Base-by-base conservation (phyloP, 2,888 invertebrate species). In the Lycia hirtaria region DNA sequence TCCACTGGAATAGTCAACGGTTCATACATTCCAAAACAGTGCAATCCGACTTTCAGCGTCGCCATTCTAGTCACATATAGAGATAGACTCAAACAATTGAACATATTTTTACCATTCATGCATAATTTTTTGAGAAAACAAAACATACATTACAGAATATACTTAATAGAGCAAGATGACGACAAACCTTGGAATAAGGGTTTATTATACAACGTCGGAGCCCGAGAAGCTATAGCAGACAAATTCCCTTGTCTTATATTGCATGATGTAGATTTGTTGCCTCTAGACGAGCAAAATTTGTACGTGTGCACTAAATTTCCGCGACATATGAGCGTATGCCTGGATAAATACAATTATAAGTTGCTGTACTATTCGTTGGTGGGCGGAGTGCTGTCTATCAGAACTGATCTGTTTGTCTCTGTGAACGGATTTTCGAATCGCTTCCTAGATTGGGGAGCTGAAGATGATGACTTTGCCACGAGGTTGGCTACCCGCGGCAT, bases 241-340 rank as follows among this genome's bases (percentile, higher is more conserved):
- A 38, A 20, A n/a, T 38, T 38, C 4, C 38, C 38, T 1, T 38
- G 38, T 7, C 38, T 38, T 2, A 38, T 55, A 94, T 94, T 97
- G 71, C 97, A 97, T 79, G 97, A 97, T 81, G 95, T 97, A 17
- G 97, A 97, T 87, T 85, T 97, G 47, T 92, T 97, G 69, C 97
- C 97, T 0, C 83, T 94, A 62, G 95, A 38, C 12, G 38, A 38
- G 5, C 20, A 20, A 5, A 38, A 38, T 5, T 12, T 38, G 1
- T 38, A 38, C 4, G 38, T 38, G 9, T 38, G 38, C n/a, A 20
- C 20, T 4, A 12, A 12, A 3, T 12, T 12, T 7, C 38, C 38
- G 7, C 20, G 38, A 12, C 38, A 38, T n/a, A 38, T 38, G 38
- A 38, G 38, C n/a, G 20, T 12, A 7, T 10, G 20, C 20, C n/a